phyloP scores from a whole-genome alignment of 2,113 vertebrate species.

The Poeciliopsis turrubarensis region DNA sequence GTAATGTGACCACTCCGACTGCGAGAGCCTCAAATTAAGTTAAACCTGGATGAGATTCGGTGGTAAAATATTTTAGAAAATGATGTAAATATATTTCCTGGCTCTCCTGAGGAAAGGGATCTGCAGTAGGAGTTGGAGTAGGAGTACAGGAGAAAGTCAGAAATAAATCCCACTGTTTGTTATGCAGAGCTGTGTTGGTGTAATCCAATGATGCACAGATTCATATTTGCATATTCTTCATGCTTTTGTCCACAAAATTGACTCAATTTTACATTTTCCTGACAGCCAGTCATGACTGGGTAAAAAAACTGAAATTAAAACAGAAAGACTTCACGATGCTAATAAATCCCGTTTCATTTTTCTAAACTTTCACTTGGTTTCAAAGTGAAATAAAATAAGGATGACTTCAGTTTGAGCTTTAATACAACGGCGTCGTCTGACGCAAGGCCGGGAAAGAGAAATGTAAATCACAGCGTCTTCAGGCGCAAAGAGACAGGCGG shows the following conservation, averaged over 20 bases:
- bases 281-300: neutral
- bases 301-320: neutral
- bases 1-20: slow-evolving; percentile 31
- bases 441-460: slow-evolving; percentile 67
- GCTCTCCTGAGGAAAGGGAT: slow-evolving; percentile 40
- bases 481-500: slow-evolving; percentile 14
- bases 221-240: slow-evolving; percentile 45
- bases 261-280: slow-evolving; percentile 1
- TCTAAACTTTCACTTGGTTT: slow-evolving; percentile 15
- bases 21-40: slow-evolving; percentile 28
- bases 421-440: slow-evolving; percentile 50
- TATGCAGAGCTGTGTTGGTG: slow-evolving; percentile 54
- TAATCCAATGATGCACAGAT: slow-evolving; percentile 52
- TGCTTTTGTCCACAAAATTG: slow-evolving; percentile 23
- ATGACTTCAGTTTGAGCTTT: slow-evolving; percentile 30
- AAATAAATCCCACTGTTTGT: slow-evolving; percentile 58
- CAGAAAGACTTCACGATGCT: neutral
- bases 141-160: slow-evolving; percentile 47
- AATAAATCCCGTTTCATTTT: slow-evolving; percentile 2
- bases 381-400: slow-evolving; percentile 3
- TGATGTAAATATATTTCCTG: slow-evolving; percentile 9
- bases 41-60: slow-evolving; percentile 17
- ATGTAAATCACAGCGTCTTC: slow-evolving; percentile 52
- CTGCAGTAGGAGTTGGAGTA: slow-evolving; percentile 61
- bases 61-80: neutral